Conservation (phyloP, 2,113 vertebrate species). For the Pelvicachromis taeniatus region DNA sequence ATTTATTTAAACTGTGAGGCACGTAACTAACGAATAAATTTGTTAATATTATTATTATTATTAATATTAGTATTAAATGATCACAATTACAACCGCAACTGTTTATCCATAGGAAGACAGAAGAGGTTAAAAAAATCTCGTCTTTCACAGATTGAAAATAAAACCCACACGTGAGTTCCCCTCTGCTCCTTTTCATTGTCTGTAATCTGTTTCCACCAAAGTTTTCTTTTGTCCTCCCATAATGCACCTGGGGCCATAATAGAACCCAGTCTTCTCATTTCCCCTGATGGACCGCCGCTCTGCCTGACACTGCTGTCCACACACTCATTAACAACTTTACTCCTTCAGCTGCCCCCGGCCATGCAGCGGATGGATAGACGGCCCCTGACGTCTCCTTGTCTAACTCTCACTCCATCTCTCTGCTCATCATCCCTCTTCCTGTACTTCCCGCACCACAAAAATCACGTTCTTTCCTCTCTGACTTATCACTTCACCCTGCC, state of each 20-base stretch:
- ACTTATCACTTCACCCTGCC: background rate
- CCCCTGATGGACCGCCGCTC: constrained; percentile 72
- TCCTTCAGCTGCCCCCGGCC: constrained; percentile 56
- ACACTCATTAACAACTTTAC: constrained; percentile 75
- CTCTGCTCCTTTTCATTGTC: constrained; percentile 11
- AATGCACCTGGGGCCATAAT: constrained; percentile 70
- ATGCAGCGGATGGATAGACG: constrained; percentile 53
- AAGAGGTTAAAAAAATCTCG: background rate
- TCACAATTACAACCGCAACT: background rate
- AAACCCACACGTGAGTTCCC: background rate
- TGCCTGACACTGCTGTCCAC: constrained; percentile 67
- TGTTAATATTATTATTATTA: background rate
- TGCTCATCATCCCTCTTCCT: constrained; percentile 19
- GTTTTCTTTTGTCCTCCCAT: constrained; percentile 61
- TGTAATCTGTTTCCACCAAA: constrained; percentile 65
- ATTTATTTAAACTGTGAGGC: background rate
- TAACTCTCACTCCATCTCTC: constrained; percentile 36
- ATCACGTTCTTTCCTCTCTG: constrained; percentile 2
- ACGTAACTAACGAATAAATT: background rate
- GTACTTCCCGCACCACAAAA: background rate
- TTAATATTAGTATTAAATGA: background rate
- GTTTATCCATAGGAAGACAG: background rate
- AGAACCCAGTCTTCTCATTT: constrained; percentile 65
- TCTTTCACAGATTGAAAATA: background rate
- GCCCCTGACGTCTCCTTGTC: constrained; percentile 53